Conservation (phyloP, 2,797 vertebrate genomes). For the Poecilia velifera region DNA sequence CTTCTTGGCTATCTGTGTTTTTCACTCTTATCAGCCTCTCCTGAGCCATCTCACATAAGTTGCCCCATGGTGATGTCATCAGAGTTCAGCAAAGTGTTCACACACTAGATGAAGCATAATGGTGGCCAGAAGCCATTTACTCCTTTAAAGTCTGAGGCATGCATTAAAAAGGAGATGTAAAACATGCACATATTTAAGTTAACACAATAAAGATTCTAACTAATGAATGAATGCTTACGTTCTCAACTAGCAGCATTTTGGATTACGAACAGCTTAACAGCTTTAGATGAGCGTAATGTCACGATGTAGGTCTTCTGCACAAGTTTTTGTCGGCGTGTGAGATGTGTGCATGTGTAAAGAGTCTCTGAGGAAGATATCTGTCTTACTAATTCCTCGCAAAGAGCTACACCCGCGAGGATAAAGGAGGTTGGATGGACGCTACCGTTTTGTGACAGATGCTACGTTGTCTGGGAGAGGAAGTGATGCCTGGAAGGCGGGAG, state of each 20-base stretch:
- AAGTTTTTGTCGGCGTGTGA: background rate
- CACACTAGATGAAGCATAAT: too few relatives aligned
- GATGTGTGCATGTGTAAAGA: background rate
- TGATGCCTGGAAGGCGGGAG: slow-evolving; percentile 1
- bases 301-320: background rate
- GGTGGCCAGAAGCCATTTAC: too few relatives aligned
- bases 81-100: too few relatives aligned
- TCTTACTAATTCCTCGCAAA: slow-evolving; percentile 3
- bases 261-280: background rate
- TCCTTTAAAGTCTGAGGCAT: too few relatives aligned
- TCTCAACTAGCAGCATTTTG: background rate
- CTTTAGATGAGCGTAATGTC: background rate
- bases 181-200: too few relatives aligned
- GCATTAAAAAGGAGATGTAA: too few relatives aligned
- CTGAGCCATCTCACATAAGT: too few relatives aligned
- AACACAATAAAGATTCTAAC: too few relatives aligned
- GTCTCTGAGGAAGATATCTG: background rate
- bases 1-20: too few relatives aligned
- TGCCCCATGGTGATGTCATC: too few relatives aligned
- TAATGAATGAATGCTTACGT: too few relatives aligned
- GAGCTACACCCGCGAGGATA: background rate
- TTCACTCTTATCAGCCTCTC: too few relatives aligned
- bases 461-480: background rate
- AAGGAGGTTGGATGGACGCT: background rate
- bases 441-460: slow-evolving; percentile 19